Percentiles rank a stretch among this genome's conserved stretches.
Conservation (phyloP, 2,888 invertebrate species). For the Poecilus cupreus region DNA sequence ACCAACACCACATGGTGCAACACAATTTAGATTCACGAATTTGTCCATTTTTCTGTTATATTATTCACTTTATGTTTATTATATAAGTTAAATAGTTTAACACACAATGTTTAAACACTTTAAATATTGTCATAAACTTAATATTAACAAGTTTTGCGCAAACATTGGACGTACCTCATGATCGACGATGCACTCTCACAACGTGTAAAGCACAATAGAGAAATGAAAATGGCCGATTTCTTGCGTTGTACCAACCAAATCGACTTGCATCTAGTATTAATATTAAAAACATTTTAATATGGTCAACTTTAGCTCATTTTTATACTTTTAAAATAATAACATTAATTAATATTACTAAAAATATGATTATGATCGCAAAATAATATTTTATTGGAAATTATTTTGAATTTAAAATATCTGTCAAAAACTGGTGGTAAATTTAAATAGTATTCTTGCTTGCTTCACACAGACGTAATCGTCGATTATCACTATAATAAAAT, state of each 20-base stretch:
- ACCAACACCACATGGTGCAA: slow-evolving; percentile 50
- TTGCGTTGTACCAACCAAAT: slow-evolving; percentile 51
- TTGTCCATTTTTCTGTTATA: neutral
- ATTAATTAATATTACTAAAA: neutral
- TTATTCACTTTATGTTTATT: slow-evolving; percentile 27
- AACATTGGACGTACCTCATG: slow-evolving; percentile 54
- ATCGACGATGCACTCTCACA: slow-evolving; percentile 52
- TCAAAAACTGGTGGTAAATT: neutral
- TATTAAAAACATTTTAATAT: slow-evolving; percentile 30
- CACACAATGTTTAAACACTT: slow-evolving; percentile 33
- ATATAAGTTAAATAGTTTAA: neutral
- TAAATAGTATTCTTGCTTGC: neutral
- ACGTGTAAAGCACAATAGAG: slow-evolving; percentile 58
- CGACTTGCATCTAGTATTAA: slow-evolving; percentile 38
- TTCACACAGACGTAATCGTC: neutral
- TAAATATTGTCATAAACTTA: neutral
- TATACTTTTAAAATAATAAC: neutral
- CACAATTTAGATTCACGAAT: slow-evolving; percentile 35
- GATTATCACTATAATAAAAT: neutral
- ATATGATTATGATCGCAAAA: neutral
- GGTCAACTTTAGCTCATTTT: neutral
- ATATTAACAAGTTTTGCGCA: neutral
- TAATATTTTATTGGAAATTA: neutral
- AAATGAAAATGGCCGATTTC: slow-evolving; percentile 57
- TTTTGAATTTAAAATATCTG: neutral